Conservation (phyloP, 2,113 vertebrate species). For the Danionella cerebrum region DNA sequence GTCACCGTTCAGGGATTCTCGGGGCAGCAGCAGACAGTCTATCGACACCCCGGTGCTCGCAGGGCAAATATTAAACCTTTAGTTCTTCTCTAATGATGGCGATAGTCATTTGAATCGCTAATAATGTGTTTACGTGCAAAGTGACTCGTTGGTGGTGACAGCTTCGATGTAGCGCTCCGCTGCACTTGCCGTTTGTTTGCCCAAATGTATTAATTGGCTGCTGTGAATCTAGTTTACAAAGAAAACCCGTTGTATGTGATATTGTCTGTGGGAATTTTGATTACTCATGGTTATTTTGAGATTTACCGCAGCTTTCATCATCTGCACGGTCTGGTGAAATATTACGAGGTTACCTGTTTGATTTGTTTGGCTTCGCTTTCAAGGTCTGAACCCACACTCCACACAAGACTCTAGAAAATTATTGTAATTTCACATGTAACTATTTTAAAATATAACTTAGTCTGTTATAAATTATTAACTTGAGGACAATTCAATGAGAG, state of each 20-base stretch:
- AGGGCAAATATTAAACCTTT: slow-evolving; percentile 46
- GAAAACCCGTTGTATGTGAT: not conserved
- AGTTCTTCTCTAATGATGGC: slow-evolving; percentile 52
- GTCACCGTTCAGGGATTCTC: slow-evolving; percentile 29
- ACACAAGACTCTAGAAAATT: not conserved
- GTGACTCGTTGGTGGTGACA: not conserved
- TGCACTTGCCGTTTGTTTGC: slow-evolving; percentile 7
- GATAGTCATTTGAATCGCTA: slow-evolving; percentile 37
- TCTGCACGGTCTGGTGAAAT: not conserved
- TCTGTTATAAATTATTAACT: no score
- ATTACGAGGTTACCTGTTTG: not conserved
- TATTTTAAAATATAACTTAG: not conserved
- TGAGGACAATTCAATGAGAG: not conserved
- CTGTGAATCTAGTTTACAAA: not conserved
- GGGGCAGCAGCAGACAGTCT: slow-evolving; percentile 31
- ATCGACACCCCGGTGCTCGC: slow-evolving; percentile 19
- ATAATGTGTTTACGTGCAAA: slow-evolving; percentile 43
- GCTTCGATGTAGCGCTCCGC: not conserved
- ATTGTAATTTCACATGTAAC: not conserved
- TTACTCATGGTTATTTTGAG: not conserved
- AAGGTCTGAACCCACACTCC: not conserved
- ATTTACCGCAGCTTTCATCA: not conserved
- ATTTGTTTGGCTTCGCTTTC: not conserved
- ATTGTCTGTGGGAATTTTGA: not conserved
- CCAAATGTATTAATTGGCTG: not conserved